Conservation (phyloP, 2,113 vertebrate genomes). For the Ancistrus triradiatus region DNA sequence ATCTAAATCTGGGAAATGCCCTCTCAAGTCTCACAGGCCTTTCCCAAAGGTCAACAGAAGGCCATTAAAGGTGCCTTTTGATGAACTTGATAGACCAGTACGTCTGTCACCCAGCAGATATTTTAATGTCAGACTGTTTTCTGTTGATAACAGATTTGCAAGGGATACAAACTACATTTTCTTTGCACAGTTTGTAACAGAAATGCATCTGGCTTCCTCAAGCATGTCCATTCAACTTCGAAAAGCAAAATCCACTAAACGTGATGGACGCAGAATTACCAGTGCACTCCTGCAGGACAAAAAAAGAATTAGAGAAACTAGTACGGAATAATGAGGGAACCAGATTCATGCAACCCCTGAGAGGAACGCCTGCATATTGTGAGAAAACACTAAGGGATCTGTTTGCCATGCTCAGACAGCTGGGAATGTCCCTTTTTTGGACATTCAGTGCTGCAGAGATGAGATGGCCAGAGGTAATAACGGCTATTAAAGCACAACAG, state of each 20-base stretch:
- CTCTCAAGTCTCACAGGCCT: no score
- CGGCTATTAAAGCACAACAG: slow-evolving; percentile 36
- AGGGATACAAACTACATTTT: slow-evolving; percentile 33
- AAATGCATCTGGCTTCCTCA: slow-evolving; percentile 15
- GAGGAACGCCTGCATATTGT: slow-evolving; percentile 36
- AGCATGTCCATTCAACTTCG: slow-evolving; percentile 32
- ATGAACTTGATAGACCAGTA: slow-evolving; percentile 7
- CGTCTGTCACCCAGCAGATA: slow-evolving; percentile 32
- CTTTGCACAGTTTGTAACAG: no score
- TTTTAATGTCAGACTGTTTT: slow-evolving; percentile 34
- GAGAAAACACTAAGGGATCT: slow-evolving; percentile 28
- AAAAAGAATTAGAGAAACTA: slow-evolving; percentile 8
- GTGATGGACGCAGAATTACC: slow-evolving; percentile 42
- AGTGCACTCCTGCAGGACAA: slow-evolving; percentile 21
- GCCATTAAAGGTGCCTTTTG: no score
- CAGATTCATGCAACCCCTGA: slow-evolving; percentile 38
- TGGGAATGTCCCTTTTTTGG: slow-evolving; percentile 22
- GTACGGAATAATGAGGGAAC: slow-evolving; percentile 15
- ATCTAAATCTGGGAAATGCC: no score
- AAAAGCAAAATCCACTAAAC: slow-evolving; percentile 32
- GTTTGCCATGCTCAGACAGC: slow-evolving; percentile 30
- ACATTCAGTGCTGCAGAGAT: no score
- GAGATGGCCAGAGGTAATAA: slow-evolving; percentile 34
- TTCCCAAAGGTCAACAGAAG: no score
- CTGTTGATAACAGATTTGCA: slow-evolving; percentile 36